Conservation (phyloP, 2,113 vertebrate genomes). For the Periophthalmus modestus region DNA sequence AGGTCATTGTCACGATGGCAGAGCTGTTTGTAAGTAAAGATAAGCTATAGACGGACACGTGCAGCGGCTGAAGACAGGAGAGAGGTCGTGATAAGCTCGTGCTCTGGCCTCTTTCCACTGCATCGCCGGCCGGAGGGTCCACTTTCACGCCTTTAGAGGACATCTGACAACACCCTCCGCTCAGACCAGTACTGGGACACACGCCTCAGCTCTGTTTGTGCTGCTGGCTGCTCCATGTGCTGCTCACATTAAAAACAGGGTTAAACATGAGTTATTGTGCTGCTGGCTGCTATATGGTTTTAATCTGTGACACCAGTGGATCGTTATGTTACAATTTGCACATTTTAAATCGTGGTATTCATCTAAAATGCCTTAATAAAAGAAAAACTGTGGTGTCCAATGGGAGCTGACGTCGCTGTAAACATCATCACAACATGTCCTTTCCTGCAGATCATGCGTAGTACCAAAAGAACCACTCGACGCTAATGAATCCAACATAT, state of each 20-base stretch:
- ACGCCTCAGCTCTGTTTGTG: constrained; percentile 30
- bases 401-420: not conserved
- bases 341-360: no score
- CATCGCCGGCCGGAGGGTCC: constrained; percentile 46
- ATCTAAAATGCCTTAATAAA: no score
- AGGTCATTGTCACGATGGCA: constrained; percentile 36
- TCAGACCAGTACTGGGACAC: constrained; percentile 35
- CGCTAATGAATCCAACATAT: no score
- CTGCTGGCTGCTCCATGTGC: not conserved
- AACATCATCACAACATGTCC: no score
- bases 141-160: constrained; percentile 59
- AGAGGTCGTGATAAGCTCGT: constrained; percentile 8
- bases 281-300: no score
- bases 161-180: constrained; percentile 52
- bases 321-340: no score
- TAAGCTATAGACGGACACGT: not conserved
- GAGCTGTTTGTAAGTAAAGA: constrained; percentile 20
- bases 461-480: no score
- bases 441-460: no score
- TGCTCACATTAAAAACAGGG: not conserved
- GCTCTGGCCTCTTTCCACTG: constrained; percentile 33
- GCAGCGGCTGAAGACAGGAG: constrained; percentile 36
- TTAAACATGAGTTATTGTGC: not conserved
- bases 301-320: no score
- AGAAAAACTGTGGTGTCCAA: no score